phyloP scores from a whole-genome alignment of 2,888 invertebrate genomes.

The Scaptomyza tumidula region DNA sequence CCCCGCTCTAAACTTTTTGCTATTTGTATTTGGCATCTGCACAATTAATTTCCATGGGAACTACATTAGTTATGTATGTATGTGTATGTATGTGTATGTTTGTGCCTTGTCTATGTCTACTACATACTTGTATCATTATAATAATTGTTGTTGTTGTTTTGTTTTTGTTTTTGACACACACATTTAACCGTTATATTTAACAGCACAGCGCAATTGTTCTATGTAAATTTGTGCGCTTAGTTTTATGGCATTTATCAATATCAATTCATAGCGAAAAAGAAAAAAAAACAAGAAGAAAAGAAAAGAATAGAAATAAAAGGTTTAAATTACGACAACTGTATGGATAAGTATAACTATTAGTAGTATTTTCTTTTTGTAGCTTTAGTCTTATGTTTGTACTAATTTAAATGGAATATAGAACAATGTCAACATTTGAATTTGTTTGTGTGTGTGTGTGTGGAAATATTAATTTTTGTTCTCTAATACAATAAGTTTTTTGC shows the following conservation, averaged over 20 bases:
- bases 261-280: slow-evolving; percentile 16
- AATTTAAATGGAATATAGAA: slow-evolving; percentile 72
- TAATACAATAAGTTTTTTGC: slow-evolving; percentile 19
- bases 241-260: slow-evolving; percentile 51
- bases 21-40: slow-evolving; percentile 49
- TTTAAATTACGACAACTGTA: slow-evolving; percentile 33
- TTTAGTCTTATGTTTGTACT: slow-evolving; percentile 70
- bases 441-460: slow-evolving; percentile 5
- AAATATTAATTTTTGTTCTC: slow-evolving; percentile 32
- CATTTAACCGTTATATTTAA: slow-evolving; percentile 49
- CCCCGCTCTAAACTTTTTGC: slow-evolving; percentile 10
- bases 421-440: slow-evolving; percentile 40
- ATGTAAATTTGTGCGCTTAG: slow-evolving; percentile 50
- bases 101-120: slow-evolving; percentile 41
- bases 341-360: slow-evolving; percentile 14
- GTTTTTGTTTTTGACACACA: slow-evolving; percentile 63
- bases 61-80: slow-evolving; percentile 28
- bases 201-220: slow-evolving; percentile 38
- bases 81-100: too few relatives aligned
- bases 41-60: slow-evolving; percentile 41
- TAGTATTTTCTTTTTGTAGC: slow-evolving; percentile 12
- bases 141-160: slow-evolving; percentile 5
- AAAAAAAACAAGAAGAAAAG: too few relatives aligned
- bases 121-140: slow-evolving; percentile 32
- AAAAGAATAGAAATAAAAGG: too few relatives aligned